A percentile compares a stretch with the other conserved stretches of the same genome.
Evolutionary conservation across 2,113 vertebrate species (phyloP).

Genomic region (Cyprinodon brontotheroides): DNA sequence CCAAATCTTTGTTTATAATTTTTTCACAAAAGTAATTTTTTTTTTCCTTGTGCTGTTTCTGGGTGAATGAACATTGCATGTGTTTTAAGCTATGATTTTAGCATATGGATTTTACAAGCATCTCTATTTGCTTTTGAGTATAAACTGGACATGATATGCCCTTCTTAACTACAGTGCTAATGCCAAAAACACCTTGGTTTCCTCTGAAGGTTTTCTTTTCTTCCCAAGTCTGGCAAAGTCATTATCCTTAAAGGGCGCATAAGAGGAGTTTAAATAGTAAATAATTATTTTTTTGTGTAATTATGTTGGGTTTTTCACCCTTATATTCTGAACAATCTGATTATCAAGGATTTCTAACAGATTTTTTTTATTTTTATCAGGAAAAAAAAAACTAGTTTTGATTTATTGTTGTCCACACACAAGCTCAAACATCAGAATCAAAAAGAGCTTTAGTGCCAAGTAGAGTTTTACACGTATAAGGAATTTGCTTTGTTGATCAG

Average conservation of each 20-base stretch:
- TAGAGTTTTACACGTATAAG: too few relatives aligned
- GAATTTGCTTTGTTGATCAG: too few relatives aligned
- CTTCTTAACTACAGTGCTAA: constrained; percentile 2
- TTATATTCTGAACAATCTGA: background rate
- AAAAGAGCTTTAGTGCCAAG: too few relatives aligned
- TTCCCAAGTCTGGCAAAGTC: constrained; percentile 43
- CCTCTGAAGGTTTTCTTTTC: constrained; percentile 2
- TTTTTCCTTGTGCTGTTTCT: background rate
- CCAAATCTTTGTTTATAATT: background rate
- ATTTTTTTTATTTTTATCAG: background rate
- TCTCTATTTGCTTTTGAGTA: background rate
- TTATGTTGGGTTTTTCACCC: background rate
- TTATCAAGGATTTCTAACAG: background rate
- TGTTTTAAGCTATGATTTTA: constrained; percentile 1
- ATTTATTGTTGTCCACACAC: background rate
- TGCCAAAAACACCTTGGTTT: constrained; percentile 3
- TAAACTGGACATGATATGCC: background rate
- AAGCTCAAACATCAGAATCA: background rate
- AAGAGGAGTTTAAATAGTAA: constrained; percentile 17
- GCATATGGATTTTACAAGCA: background rate
- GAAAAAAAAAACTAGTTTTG: background rate
- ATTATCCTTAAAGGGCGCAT: constrained; percentile 29
- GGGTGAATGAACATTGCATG: background rate
- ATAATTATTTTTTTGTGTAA: constrained; percentile 5
- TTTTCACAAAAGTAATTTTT: background rate